Evolutionary conservation across 2,113 vertebrate genomes (phyloP), one percentile per base, ranked within the genome.

Genomic region (Collichthys lucidus): DNA sequence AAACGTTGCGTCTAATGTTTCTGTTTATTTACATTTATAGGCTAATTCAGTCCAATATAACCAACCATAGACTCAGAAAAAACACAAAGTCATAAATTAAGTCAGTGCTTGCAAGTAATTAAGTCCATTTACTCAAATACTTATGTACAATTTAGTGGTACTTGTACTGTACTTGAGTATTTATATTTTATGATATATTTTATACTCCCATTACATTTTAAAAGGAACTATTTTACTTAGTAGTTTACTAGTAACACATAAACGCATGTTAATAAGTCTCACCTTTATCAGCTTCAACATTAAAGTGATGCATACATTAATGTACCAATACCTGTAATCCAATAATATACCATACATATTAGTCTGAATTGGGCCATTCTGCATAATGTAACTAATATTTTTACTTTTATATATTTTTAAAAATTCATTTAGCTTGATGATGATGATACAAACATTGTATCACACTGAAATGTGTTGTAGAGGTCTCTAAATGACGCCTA

Each of bases 381-480:
- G 14, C 4, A 47, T 16, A 47, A 10, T 52, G 20, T n/a, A 8
- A 52, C n/a, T 7, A 52, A 52, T 11, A 52, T 8, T 20, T 52
- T 2, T 8, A 50, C 17, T 50, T 19, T 50, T 20, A 20, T 35
- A 8, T 8, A 35, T 35, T 35, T 40, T 40, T 2, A 40, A n/a
- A n/a, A n/a, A n/a, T 40, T 40, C 8, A 40, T 40, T 40, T 6
- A 61, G 4, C 19, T 16, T n/a, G 4, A 15, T 31, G 17, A 47
- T n/a, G 4, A 15, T 31, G 17, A 47, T 47, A n/a, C 19, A 55
- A 19, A 40, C 1, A 55, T 63, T 47, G 20, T 9, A 5, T 6
- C 53, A 11, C 40, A 64, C 49, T 57, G 12, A 69, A 74, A 56
- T 61, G 22, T 60, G 16, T 24, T 74, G 19, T 60, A 42, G 26